phyloP scores from a whole-genome alignment of 2,113 vertebrate species.

The Ursus arctos region DNA sequence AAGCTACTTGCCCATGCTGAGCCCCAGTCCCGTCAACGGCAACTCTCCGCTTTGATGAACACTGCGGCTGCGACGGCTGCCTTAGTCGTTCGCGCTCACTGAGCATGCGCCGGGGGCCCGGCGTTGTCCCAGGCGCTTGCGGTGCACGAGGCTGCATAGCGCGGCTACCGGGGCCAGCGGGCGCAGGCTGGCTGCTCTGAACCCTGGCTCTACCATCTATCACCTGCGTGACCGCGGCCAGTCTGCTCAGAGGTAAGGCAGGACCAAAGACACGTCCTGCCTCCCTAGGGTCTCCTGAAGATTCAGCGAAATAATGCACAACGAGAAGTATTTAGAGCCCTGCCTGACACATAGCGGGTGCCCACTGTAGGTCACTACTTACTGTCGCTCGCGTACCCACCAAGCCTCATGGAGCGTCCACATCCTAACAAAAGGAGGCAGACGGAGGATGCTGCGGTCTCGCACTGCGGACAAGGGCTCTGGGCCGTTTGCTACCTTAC shows the following conservation, averaged over 20 bases:
- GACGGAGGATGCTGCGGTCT: background rate
- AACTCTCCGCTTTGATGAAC: background rate
- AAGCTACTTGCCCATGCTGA: background rate
- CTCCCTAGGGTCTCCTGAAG: background rate
- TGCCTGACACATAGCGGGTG: background rate
- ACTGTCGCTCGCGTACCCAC: fast-evolving
- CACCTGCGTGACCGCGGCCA: background rate
- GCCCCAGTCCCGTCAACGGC: background rate
- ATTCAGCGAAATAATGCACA: background rate
- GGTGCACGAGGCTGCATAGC: background rate
- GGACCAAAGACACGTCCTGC: background rate
- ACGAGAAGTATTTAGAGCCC: background rate
- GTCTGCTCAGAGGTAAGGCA: background rate
- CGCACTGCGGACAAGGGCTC: fast-evolving
- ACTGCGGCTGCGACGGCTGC: background rate
- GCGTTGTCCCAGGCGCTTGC: background rate
- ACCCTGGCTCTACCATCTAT: background rate
- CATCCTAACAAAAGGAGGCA: background rate
- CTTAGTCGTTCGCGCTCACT: background rate
- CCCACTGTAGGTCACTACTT: fast-evolving
- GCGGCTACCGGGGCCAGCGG: background rate
- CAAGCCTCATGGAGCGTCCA: background rate
- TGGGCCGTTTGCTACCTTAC: background rate
- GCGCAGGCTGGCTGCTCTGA: background rate
- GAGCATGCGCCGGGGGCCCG: background rate